Percentiles rank a stretch among this genome's conserved stretches.
phyloP scores from a whole-genome alignment of 2,888 invertebrate genomes.

The Pogonocherus hispidulus region DNA sequence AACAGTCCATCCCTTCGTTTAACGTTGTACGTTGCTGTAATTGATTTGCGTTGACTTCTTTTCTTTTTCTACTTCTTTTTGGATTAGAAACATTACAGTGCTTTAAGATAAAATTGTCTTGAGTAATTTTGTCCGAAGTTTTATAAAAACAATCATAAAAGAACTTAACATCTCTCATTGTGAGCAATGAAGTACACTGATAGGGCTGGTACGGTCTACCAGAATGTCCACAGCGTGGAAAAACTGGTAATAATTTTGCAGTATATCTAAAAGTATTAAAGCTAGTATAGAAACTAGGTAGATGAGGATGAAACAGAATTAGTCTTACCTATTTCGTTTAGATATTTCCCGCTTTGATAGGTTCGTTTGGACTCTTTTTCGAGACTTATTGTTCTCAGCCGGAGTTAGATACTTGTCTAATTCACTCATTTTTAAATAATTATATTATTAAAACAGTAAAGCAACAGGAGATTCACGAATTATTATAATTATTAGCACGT shows the following conservation, averaged over 20 bases:
- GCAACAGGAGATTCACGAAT: too few relatives aligned
- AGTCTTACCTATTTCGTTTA: background rate
- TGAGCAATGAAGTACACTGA: constrained; percentile 17
- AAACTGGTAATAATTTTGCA: constrained; percentile 14
- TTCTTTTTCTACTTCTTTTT: constrained; percentile 4
- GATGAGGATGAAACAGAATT: background rate
- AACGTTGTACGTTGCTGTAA: background rate
- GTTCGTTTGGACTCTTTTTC: too few relatives aligned
- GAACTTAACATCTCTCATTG: constrained; percentile 24
- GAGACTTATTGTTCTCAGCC: too few relatives aligned
- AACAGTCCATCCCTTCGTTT: background rate
- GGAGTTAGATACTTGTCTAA: background rate
- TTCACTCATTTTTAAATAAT: too few relatives aligned
- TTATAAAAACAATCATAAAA: constrained; percentile 22
- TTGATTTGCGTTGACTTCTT: background rate
- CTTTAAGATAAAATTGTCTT: constrained; percentile 4
- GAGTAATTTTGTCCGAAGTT: background rate
- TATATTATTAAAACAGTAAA: background rate
- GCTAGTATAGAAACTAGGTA: background rate
- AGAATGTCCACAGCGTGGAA: constrained; percentile 18
- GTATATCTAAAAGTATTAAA: constrained; percentile 14
- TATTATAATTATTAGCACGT: too few relatives aligned
- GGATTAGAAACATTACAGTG: background rate
- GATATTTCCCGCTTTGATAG: too few relatives aligned
- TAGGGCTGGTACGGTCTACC: constrained; percentile 19